Evolutionary conservation across 2,888 invertebrate species (phyloP), one percentile per base, ranked within the genome.

Genomic region (Phaedon cochleariae): DNA sequence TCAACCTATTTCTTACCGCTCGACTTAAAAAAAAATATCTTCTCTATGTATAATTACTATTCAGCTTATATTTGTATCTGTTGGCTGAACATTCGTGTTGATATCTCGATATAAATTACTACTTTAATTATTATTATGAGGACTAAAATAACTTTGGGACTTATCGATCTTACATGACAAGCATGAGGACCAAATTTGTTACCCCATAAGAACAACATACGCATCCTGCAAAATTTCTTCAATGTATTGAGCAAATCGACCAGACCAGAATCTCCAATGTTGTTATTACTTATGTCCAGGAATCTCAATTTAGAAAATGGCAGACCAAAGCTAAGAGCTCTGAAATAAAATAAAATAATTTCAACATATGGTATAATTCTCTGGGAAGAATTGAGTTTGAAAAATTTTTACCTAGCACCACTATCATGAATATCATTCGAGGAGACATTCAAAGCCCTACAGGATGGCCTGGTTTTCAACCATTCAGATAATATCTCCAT

Each of bases 291-390:
- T 2, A 90, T 80, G 69, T 90, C 89, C 20, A 90, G 77, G 0
- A 86, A 84, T 48, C 86, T 79, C 7, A 90, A 77, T 82, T 85
- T 87, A 0, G 89, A 88, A 73, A 80, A 87, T 1, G 89, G 88
- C 76, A 90, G 70, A 86, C 86, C 46, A 88, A 72, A 63, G 59
- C 74, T 70, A 12, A 76, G 55, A 0, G 86, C 85, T 75, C 87
- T 86, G 68, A 41, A 73, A 73, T 59, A 54, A 58, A 54, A 54
- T n/a, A 20, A 55, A 17, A 18, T 9, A 1, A 21, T 26, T 20
- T 15, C n/a, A n/a, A n/a, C n/a, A n/a, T n/a, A n/a, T n/a, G n/a
- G n/a, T n/a, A n/a, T n/a, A n/a, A n/a, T n/a, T n/a, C n/a, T 45
- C 45, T 3, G 10, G 3, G 15, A 15, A 51, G 4, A 20, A n/a